These are phyloP conservation scores for Hemiscyllium ocellatum DNA, from an alignment of 2,113 vertebrate genomes.

Conservation along the genomic window DNA sequence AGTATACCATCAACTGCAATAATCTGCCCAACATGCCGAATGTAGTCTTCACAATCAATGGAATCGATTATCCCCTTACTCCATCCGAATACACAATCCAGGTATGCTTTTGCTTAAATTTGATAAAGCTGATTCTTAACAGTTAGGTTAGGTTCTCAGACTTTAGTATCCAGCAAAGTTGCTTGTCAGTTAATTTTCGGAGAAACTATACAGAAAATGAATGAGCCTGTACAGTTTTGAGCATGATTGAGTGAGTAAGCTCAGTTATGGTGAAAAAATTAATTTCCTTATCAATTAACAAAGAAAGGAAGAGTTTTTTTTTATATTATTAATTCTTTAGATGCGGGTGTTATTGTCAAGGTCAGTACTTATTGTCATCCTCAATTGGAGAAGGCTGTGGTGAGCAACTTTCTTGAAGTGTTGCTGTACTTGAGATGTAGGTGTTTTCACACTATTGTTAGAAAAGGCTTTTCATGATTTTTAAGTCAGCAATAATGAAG, in stretches of 20 bases:
- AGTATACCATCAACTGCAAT: neutral
- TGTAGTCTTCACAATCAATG: constrained; percentile 9
- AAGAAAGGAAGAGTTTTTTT: neutral
- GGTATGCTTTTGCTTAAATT: constrained; percentile 36
- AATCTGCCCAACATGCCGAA: neutral
- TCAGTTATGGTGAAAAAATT: neutral
- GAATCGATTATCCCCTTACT: constrained; percentile 42
- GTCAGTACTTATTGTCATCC: neutral
- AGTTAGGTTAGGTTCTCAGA: neutral
- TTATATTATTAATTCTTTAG: neutral
- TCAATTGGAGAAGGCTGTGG: neutral
- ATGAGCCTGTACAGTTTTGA: neutral
- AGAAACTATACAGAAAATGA: neutral
- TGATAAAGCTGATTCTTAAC: neutral
- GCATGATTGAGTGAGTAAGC: neutral
- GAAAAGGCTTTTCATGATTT: neutral
- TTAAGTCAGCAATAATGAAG: neutral
- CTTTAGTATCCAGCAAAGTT: neutral
- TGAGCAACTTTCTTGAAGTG: neutral
- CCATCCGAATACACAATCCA: constrained; percentile 49
- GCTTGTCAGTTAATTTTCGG: neutral
- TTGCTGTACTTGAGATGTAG: neutral
- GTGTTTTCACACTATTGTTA: neutral
- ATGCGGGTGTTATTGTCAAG: neutral
- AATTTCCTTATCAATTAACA: neutral